These are phyloP conservation scores for Eublepharis macularius DNA, from an alignment of 2,113 vertebrate genomes.

Conservation along the genomic window DNA sequence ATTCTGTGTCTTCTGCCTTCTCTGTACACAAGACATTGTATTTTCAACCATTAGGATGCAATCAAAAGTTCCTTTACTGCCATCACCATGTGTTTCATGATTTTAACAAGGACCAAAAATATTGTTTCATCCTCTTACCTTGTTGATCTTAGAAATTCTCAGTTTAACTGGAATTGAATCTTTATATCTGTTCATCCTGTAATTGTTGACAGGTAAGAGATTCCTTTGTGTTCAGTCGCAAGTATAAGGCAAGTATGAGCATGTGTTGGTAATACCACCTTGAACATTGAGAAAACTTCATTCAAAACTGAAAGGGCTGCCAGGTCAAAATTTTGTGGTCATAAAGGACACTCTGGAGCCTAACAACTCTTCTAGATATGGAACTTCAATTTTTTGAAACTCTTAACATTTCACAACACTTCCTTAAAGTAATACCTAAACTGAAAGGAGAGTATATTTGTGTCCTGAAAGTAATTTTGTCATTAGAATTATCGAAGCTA, in stretches of 20 bases:
- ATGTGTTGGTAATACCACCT: slow-evolving; percentile 8
- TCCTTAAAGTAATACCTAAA: not conserved
- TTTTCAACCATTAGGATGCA: too few species aligned
- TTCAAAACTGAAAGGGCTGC: not conserved
- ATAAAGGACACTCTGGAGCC: not conserved
- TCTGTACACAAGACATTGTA: too few species aligned
- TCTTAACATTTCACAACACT: not conserved
- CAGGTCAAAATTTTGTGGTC: not conserved
- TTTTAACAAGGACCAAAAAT: not conserved
- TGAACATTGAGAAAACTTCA: not conserved
- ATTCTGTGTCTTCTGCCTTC: too few species aligned
- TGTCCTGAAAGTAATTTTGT: not conserved
- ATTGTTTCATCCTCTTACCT: slow-evolving; percentile 5
- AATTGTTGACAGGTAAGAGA: slow-evolving; percentile 64
- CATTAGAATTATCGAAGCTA: not conserved
- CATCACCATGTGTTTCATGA: not conserved
- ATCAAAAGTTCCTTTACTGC: not conserved
- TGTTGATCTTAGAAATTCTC: slow-evolving; percentile 50
- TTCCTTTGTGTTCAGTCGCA: slow-evolving; percentile 21
- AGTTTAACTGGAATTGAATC: slow-evolving; percentile 62
- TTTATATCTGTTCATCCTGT: slow-evolving; percentile 44
- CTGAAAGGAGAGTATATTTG: not conserved
- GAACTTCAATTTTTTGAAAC: not conserved
- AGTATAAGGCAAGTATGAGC: slow-evolving; percentile 30
- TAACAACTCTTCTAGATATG: not conserved